phyloP scores from a whole-genome alignment of 2,113 vertebrate genomes.

The Oncorhynchus keta region DNA sequence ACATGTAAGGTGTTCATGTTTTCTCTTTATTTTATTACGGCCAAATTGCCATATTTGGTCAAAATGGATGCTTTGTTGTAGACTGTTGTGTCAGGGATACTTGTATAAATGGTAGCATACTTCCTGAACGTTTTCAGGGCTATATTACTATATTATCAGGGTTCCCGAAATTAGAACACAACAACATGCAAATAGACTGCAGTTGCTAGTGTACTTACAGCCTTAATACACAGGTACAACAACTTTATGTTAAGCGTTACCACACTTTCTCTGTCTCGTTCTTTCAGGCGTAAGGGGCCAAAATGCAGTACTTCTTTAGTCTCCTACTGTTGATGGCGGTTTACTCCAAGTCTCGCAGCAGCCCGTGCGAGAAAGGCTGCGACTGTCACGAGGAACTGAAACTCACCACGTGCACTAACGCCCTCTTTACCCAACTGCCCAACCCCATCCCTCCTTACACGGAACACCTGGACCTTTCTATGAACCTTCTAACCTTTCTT shows the following conservation, averaged over 20 bases:
- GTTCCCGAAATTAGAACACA: not conserved
- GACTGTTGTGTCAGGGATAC: too few relatives aligned
- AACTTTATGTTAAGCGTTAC: not conserved
- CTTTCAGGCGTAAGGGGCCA: not conserved
- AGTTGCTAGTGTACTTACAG: not conserved
- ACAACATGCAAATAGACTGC: not conserved
- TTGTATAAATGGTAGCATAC: too few relatives aligned
- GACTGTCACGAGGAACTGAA: constrained; percentile 65
- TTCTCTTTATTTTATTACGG: too few relatives aligned
- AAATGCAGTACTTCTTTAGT: constrained; percentile 42
- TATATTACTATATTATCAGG: too few relatives aligned
- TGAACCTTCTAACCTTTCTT: constrained; percentile 67
- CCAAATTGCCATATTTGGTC: not conserved
- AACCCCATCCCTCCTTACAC: constrained; percentile 56
- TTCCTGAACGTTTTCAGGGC: too few relatives aligned
- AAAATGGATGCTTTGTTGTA: too few relatives aligned
- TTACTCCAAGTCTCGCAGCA: constrained; percentile 30
- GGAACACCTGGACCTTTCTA: constrained; percentile 77
- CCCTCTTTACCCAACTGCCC: constrained; percentile 54
- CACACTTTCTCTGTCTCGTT: not conserved
- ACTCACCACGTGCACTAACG: constrained; percentile 71
- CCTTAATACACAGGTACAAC: not conserved
- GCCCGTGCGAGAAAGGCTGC: constrained; percentile 58
- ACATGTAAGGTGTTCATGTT: constrained; percentile 17
- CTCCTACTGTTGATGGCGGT: constrained; percentile 37